Evolutionary conservation across 2,113 vertebrate genomes (phyloP), one percentile per base, ranked within the genome.

Genomic region (Illadopsis cleaveri): DNA sequence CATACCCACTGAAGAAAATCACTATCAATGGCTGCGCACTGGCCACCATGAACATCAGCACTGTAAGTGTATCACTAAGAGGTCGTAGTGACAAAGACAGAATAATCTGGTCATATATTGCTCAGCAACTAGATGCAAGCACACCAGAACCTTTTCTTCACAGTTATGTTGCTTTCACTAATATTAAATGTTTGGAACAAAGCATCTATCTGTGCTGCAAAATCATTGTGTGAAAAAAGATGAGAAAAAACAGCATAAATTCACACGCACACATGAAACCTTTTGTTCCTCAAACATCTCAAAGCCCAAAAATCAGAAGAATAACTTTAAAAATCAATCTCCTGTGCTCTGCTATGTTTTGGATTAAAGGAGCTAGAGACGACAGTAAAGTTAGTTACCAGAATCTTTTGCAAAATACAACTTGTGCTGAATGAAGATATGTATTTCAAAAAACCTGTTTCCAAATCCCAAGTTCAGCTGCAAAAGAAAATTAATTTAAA

Each of bases 401-500:
- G 44, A 62, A 38, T 35, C 19, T 80, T 72, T 70, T 62, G n/a
- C 23, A 57, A 78, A 84, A 71, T 33, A 47, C 12, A 56, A 44
- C 20, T 54, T 65, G 73, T 0, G 0, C 27, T 70, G 47, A 95
- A 78, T 42, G 8, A 78, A 82, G 33, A 15, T n/a, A 56, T 25
- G 5, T 47, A 78, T 54, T 88, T 44, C 62, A 69, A 54, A 86
- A 93, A 90, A 82, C 15, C 33, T 44, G 27, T 44, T 89, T 78
- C 42, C 33, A 86, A 91, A 64, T 60, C 19, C n/a, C 48, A 68
- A 83, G 42, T 62, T 66, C 81, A 42, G 38, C 48, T 89, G 53
- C 61, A 95, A 90, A 86, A 18, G 21, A 84, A 94, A 86, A 91
- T 54, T 31, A 47, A 48, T 90, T 71, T 91, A 66, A 89, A 62